phyloP scores from a whole-genome alignment of 2,113 vertebrate genomes.

The Pongo pygmaeus region DNA sequence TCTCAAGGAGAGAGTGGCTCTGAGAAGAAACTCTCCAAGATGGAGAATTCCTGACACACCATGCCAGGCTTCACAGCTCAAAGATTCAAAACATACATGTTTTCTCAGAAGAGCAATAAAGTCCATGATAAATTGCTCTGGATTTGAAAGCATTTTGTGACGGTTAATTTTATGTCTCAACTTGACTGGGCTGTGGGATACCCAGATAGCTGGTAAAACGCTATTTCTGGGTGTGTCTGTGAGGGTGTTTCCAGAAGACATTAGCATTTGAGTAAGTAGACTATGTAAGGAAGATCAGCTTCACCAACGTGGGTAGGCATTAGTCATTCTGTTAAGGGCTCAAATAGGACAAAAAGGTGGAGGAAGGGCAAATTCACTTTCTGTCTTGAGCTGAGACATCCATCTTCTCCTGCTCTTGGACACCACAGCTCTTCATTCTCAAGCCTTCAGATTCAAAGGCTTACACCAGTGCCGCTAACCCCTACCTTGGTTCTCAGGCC shows the following conservation, averaged over 20 bases:
- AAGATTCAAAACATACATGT: not conserved
- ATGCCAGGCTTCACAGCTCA: not conserved
- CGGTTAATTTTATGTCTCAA: not conserved
- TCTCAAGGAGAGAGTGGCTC: not conserved
- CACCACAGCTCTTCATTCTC: not conserved
- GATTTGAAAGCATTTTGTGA: not conserved
- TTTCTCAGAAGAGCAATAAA: not conserved
- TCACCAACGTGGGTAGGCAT: not conserved
- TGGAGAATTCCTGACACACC: not conserved
- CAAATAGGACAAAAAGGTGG: not conserved
- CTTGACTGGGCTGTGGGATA: not conserved
- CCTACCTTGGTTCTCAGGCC: not conserved
- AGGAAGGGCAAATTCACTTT: not conserved
- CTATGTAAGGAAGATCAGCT: not conserved
- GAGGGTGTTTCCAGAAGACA: not conserved
- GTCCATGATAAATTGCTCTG: not conserved
- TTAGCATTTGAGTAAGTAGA: not conserved
- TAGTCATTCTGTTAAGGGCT: not conserved
- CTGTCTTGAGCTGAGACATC: not conserved
- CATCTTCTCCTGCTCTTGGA: not conserved
- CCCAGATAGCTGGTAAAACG: not conserved
- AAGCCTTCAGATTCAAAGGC: not conserved
- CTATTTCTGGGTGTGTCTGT: not conserved
- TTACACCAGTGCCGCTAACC: not conserved
- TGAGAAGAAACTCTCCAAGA: not conserved